These are phyloP conservation scores for Hapalemur alaotrensis DNA, from an alignment of 2,797 vertebrate genomes.

Conservation along the genomic window DNA sequence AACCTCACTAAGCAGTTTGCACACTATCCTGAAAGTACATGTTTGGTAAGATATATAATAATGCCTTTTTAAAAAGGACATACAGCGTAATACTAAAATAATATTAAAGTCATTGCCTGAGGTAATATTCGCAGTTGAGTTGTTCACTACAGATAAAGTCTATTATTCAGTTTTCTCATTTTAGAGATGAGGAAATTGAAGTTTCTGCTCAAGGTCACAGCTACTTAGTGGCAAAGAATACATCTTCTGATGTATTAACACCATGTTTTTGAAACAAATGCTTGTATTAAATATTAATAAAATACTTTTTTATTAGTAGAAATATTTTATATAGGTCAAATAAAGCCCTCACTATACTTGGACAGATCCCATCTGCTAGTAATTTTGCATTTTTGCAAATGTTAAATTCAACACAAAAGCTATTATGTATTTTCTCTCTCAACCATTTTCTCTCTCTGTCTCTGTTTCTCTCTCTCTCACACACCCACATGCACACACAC, in stretches of 20 bases:
- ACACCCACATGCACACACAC: neutral
- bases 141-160: neutral
- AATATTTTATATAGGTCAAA: conserved; percentile 27
- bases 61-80: neutral
- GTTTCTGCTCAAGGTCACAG: neutral
- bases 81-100: neutral
- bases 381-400: conserved; percentile 35
- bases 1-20: conserved; percentile 92
- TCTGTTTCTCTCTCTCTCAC: neutral
- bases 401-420: conserved; percentile 6
- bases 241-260: conserved; percentile 28
- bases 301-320: conserved; percentile 23
- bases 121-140: conserved; percentile 18
- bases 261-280: neutral
- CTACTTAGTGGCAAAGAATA: conserved; percentile 10
- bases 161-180: neutral
- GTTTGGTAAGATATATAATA: conserved; percentile 21
- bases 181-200: conserved; percentile 23
- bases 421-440: neutral
- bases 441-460: neutral
- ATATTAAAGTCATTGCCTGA: neutral
- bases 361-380: conserved; percentile 1
- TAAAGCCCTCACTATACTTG: neutral
- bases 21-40: conserved; percentile 90
- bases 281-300: conserved; percentile 5